Conservation (phyloP, 2,113 vertebrate genomes). For the Chlamydotis undulata region DNA sequence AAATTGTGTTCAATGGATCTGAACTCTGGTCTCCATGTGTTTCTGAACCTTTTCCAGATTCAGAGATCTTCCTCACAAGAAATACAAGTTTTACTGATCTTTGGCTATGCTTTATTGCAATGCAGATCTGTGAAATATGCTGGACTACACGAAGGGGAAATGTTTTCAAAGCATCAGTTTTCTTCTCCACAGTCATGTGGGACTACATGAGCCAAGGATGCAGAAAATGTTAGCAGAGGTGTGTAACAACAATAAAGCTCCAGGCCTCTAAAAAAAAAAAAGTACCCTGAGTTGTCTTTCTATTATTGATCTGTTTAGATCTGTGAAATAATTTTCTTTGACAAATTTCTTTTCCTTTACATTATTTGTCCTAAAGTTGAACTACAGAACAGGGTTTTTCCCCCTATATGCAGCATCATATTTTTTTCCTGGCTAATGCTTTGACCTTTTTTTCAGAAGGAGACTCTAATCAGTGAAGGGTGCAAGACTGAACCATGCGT, state of each 20-base stretch:
- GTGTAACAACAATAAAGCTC: slow-evolving; percentile 9
- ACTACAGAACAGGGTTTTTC: neutral
- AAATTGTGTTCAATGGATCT: slow-evolving; percentile 12
- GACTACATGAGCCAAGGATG: slow-evolving; percentile 41
- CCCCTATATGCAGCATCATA: neutral
- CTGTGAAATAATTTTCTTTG: neutral
- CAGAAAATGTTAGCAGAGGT: slow-evolving; percentile 53
- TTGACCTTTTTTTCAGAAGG: neutral
- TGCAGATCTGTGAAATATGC: slow-evolving; percentile 45
- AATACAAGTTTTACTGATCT: slow-evolving; percentile 54
- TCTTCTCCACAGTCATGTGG: neutral
- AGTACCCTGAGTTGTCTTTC: neutral
- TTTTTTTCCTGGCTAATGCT: neutral
- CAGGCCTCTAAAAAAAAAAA: neutral
- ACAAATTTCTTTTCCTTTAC: neutral
- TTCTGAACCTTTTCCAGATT: slow-evolving; percentile 52
- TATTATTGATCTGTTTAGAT: neutral
- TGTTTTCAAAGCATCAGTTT: slow-evolving; percentile 36
- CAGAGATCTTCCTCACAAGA: slow-evolving; percentile 42
- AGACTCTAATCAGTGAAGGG: neutral
- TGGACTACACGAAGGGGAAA: slow-evolving; percentile 46
- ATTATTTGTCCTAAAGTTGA: neutral
- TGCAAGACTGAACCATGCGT: neutral
- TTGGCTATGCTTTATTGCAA: slow-evolving; percentile 45
- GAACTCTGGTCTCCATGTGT: neutral